phyloP scores from a whole-genome alignment of 2,113 vertebrate genomes.

The Platysteira castanea region DNA sequence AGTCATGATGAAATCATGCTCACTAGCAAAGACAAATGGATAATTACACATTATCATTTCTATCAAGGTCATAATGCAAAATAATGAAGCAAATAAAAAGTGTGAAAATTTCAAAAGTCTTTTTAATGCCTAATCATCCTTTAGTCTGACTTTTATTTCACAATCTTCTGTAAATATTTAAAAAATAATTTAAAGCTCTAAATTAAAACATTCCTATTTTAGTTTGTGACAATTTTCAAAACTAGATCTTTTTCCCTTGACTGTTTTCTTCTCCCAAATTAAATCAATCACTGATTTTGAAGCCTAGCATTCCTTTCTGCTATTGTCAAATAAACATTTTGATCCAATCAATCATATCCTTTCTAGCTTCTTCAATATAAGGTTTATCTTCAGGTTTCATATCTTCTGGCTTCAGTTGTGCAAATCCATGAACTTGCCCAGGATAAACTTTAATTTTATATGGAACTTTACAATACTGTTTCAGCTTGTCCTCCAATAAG shows the following conservation, averaged over 20 bases:
- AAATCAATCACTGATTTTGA: neutral
- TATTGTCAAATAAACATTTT: constrained; percentile 78
- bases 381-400: constrained; percentile 79
- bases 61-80: neutral
- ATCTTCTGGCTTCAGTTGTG: constrained; percentile 87
- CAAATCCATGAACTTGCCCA: constrained; percentile 90
- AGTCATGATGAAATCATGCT: neutral
- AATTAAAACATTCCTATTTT: neutral
- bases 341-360: constrained; percentile 87
- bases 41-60: neutral
- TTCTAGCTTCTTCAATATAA: constrained; percentile 83
- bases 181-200: constrained; percentile 19
- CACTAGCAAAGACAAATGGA: neutral
- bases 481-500: constrained; percentile 77
- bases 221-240: neutral
- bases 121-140: neutral
- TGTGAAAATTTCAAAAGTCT: neutral
- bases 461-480: constrained; percentile 80
- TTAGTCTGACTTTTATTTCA: neutral
- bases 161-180: neutral
- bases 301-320: neutral
- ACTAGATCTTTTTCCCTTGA: neutral
- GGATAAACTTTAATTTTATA: constrained; percentile 89
- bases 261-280: neutral
- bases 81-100: neutral